Conservation (phyloP, 2,888 invertebrate species). For the Campoletis raptor region DNA sequence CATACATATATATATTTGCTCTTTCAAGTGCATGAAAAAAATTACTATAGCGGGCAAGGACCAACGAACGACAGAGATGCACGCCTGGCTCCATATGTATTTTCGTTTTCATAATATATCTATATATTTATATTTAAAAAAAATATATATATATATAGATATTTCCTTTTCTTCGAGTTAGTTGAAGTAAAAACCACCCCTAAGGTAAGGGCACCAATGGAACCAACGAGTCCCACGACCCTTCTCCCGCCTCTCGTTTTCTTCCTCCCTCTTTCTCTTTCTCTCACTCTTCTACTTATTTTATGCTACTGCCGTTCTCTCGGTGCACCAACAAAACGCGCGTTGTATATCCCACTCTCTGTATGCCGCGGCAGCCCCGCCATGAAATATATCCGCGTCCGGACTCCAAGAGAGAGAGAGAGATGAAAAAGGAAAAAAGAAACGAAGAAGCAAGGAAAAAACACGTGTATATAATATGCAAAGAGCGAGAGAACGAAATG, state of each 20-base stretch:
- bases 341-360: constrained; percentile 59
- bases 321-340: constrained; percentile 60
- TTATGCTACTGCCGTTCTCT: constrained; percentile 35
- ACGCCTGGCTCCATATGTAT: constrained; percentile 16
- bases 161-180: constrained; percentile 80
- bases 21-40: constrained; percentile 51
- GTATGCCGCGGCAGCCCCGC: constrained; percentile 60
- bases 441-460: neutral
- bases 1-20: constrained; percentile 44
- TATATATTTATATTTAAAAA: constrained; percentile 57
- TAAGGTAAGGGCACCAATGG: constrained; percentile 81
- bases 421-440: neutral
- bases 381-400: constrained; percentile 64
- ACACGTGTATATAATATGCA: neutral
- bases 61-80: constrained; percentile 54
- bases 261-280: constrained; percentile 32
- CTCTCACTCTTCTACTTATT: constrained; percentile 51
- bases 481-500: constrained; percentile 33
- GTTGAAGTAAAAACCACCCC: constrained; percentile 83
- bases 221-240: constrained; percentile 74
- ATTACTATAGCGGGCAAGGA: constrained; percentile 43
- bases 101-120: constrained; percentile 45
- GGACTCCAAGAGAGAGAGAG: constrained; percentile 26
- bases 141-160: constrained; percentile 52
- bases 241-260: constrained; percentile 65